A percentile compares a stretch with the other conserved stretches of the same genome.
Conservation (phyloP, 2,113 vertebrate genomes). For the Anser brachyrhynchus region DNA sequence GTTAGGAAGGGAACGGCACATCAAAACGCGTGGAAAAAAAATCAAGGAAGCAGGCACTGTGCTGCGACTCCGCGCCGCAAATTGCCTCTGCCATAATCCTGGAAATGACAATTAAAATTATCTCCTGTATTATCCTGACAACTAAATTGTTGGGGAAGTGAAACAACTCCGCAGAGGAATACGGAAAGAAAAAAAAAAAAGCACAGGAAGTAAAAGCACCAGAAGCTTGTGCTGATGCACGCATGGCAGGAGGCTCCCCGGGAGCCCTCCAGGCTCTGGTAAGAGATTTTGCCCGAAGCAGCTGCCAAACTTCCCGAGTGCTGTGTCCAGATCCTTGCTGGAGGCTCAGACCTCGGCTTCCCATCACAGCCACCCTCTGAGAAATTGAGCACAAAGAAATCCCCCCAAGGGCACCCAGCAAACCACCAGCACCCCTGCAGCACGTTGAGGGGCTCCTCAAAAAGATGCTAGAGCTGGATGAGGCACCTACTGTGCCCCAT, state of each 20-base stretch:
- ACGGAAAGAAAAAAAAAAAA: neutral
- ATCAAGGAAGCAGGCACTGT: fast-evolving
- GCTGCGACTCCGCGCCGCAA: neutral
- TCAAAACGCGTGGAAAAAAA: neutral
- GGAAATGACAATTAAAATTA: neutral
- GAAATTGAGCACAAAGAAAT: neutral
- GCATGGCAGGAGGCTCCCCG: neutral
- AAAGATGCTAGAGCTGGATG: neutral
- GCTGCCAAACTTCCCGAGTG: neutral
- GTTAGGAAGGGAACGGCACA: neutral
- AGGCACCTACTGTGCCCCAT: neutral
- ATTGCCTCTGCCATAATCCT: neutral
- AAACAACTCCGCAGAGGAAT: neutral
- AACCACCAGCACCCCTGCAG: neutral
- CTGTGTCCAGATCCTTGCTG: neutral
- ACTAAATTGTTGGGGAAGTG: neutral
- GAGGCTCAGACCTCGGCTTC: neutral
- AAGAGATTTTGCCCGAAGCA: neutral
- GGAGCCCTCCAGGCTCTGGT: too few relatives aligned
- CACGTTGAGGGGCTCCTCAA: fast-evolving
- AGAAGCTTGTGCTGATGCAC: neutral
- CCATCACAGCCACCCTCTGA: neutral
- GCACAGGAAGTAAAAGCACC: neutral
- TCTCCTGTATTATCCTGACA: neutral
- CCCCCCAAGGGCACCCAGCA: neutral